phyloP scores from a whole-genome alignment of 2,888 invertebrate species.

The Monoplex corrugatus region DNA sequence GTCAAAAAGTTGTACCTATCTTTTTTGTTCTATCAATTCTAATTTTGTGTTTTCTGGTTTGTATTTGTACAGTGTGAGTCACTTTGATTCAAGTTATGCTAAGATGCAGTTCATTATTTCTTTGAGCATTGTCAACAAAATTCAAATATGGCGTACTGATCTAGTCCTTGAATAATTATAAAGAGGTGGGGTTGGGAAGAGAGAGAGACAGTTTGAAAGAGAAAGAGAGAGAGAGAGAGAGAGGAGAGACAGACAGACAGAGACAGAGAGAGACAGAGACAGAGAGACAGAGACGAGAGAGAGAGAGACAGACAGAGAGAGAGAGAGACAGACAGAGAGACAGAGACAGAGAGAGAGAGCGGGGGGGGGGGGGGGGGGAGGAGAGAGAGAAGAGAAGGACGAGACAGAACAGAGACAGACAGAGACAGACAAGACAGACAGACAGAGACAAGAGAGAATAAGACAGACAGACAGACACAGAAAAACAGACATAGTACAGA shows the following conservation, averaged over 20 bases:
- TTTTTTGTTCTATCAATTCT: too few relatives aligned
- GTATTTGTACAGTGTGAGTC: too few relatives aligned
- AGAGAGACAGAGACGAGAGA: constrained; percentile 34
- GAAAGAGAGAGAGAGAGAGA: not conserved
- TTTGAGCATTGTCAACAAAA: too few relatives aligned
- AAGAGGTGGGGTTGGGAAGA: too few relatives aligned
- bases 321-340: not conserved
- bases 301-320: not conserved
- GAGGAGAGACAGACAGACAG: constrained; percentile 32
- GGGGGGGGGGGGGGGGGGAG: not conserved
- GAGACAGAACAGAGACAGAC: constrained; percentile 26
- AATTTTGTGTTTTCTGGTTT: too few relatives aligned
- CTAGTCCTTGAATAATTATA: too few relatives aligned
- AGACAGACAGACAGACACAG: not conserved
- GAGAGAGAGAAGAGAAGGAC: not conserved
- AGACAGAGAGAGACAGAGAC: constrained; percentile 28
- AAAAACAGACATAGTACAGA: not conserved
- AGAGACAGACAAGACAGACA: not conserved
- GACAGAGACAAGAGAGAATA: not conserved
- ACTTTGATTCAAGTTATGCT: too few relatives aligned
- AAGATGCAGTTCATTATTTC: too few relatives aligned
- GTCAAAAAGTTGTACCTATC: too few relatives aligned
- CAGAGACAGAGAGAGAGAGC: not conserved
- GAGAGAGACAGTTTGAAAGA: too few relatives aligned
- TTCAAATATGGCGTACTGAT: too few relatives aligned